Conservation (phyloP, 2,797 vertebrate genomes). For the Chaenodraco wilsoni region DNA sequence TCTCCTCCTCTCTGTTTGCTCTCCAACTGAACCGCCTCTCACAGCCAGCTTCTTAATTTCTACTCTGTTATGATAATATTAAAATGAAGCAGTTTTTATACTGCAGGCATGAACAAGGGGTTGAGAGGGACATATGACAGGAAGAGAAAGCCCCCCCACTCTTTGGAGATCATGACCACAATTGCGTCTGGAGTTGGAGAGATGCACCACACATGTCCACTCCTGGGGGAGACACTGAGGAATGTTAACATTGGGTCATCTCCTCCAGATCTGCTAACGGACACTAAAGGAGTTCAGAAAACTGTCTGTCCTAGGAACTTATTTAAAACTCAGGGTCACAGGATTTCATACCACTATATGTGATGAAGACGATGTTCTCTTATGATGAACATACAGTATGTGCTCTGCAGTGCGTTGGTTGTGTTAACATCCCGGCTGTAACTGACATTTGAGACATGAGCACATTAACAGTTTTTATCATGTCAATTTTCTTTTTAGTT, state of each 20-base stretch:
- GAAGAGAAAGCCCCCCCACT: background rate
- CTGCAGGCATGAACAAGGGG: background rate
- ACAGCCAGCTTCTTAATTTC: slow-evolving; percentile 1
- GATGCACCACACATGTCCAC: slow-evolving; percentile 46
- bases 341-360: slow-evolving; percentile 17
- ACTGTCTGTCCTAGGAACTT: slow-evolving; percentile 38
- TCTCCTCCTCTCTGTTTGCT: background rate
- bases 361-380: background rate
- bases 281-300: slow-evolving; percentile 48
- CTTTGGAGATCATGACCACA: slow-evolving; percentile 20
- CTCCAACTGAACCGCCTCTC: background rate
- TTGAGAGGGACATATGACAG: background rate
- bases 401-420: background rate
- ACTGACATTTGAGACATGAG: background rate
- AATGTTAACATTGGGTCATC: slow-evolving; percentile 68
- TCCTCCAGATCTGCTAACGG: slow-evolving; percentile 35
- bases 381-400: slow-evolving; percentile 17
- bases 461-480: background rate
- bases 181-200: slow-evolving; percentile 38
- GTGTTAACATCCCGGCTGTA: background rate
- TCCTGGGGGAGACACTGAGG: slow-evolving; percentile 49
- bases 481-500: too few species aligned
- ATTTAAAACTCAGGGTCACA: slow-evolving; percentile 53
- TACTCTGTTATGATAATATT: slow-evolving; percentile 18
- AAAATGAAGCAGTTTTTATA: background rate